Evolutionary conservation across 2,113 vertebrate genomes (phyloP).

Genomic region (Hoplias malabaricus): DNA sequence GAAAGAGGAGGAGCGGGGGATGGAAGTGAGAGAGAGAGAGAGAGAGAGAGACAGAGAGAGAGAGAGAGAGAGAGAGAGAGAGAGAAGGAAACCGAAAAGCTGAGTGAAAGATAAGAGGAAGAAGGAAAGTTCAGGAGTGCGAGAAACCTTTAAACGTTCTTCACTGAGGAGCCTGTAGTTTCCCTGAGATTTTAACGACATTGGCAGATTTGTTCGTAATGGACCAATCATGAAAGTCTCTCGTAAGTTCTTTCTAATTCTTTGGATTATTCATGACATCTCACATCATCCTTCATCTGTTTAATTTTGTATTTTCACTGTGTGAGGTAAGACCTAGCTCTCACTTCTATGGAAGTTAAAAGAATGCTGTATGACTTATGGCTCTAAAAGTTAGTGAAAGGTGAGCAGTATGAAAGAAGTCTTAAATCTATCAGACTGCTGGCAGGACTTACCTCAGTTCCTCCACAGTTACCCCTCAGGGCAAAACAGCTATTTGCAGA

Average conservation of each 20-base stretch:
- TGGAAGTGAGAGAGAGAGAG: slow-evolving; percentile 12
- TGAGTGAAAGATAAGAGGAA: background rate
- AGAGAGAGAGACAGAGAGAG: slow-evolving; percentile 57
- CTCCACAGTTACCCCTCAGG: slow-evolving; percentile 25
- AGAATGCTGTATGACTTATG: background rate
- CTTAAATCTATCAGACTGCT: slow-evolving; percentile 41
- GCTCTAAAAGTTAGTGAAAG: background rate
- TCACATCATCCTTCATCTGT: background rate
- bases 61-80: slow-evolving; percentile 32
- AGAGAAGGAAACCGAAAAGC: too few species aligned
- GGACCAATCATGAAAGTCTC: slow-evolving; percentile 71
- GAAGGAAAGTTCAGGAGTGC: background rate
- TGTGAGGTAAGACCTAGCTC: background rate
- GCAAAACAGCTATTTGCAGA: slow-evolving; percentile 30
- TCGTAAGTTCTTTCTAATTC: slow-evolving; percentile 65
- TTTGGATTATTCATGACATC: background rate
- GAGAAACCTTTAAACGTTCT: background rate
- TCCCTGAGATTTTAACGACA: background rate
- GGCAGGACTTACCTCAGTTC: background rate
- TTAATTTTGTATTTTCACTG: background rate
- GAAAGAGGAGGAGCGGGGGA: slow-evolving; percentile 30
- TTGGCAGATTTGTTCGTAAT: slow-evolving; percentile 5
- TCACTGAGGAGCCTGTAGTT: background rate
- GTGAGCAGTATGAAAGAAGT: slow-evolving; percentile 33
- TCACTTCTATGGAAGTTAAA: background rate